Conservation (phyloP, 1,140 invertebrate species). For the Drosophila subobscura region DNA sequence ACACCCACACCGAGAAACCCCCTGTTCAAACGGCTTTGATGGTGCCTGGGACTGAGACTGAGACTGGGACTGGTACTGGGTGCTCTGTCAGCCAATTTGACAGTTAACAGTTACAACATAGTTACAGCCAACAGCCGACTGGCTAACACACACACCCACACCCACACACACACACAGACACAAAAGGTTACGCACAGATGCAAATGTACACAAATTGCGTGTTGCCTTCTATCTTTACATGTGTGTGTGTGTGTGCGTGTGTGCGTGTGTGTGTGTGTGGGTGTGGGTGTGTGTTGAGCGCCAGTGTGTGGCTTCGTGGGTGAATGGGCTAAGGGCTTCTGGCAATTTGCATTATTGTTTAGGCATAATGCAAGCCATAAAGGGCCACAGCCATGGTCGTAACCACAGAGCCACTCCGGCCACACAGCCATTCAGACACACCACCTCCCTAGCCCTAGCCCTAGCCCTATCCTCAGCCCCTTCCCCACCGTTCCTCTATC, state of each 20-base stretch:
- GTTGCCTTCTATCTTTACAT: background rate
- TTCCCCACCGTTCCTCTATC: too few species aligned
- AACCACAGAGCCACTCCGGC: background rate
- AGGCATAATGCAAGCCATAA: constrained; percentile 34
- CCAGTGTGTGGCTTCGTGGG: too few species aligned
- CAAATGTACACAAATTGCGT: constrained; percentile 32
- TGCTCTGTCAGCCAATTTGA: constrained; percentile 74
- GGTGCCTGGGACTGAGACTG: too few species aligned
- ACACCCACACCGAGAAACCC: too few species aligned
- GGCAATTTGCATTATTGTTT: constrained; percentile 60
- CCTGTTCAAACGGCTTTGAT: constrained; percentile 13
- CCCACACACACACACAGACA: constrained; percentile 18
- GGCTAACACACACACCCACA: constrained; percentile 15
- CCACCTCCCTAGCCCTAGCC: too few species aligned
- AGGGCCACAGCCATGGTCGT: background rate
- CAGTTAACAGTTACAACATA: constrained; percentile 77
- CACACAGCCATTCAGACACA: too few species aligned
- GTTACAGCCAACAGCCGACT: constrained; percentile 50
- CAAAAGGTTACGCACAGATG: constrained; percentile 3
- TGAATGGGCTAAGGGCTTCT: constrained; percentile 4
- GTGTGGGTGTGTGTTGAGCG: background rate
- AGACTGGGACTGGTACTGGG: constrained; percentile 19
- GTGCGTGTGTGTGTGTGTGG: too few species aligned
- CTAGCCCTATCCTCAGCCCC: too few species aligned
- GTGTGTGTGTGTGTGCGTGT: background rate